Percentiles rank a stretch among this genome's conserved stretches.
phyloP scores from a whole-genome alignment of 2,113 vertebrate genomes.

The Choloepus hoffmanni region DNA sequence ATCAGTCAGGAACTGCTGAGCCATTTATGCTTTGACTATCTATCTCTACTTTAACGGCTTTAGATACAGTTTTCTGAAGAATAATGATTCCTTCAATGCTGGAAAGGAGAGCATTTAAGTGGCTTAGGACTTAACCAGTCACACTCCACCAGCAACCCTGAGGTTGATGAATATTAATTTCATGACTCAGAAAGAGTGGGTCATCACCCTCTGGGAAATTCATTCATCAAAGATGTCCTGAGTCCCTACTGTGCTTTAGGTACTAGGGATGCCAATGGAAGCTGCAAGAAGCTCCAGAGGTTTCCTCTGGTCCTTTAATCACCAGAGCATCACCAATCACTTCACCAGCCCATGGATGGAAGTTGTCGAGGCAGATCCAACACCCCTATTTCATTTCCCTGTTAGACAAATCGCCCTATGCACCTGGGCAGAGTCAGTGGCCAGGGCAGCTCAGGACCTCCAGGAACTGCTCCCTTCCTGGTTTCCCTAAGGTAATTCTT shows the following conservation, averaged over 20 bases:
- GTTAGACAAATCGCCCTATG: background rate
- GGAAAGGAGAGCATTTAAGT: background rate
- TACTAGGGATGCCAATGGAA: background rate
- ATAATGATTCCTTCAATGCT: background rate
- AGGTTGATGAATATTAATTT: background rate
- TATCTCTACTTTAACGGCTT: conserved; percentile 42
- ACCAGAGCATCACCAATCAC: background rate
- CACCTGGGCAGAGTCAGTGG: background rate
- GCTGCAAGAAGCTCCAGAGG: background rate
- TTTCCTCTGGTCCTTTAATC: background rate
- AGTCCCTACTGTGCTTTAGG: background rate
- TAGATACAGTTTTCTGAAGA: conserved; percentile 61
- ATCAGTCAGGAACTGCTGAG: background rate
- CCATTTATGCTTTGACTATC: conserved; percentile 55
- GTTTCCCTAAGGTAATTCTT: background rate
- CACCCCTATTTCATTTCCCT: background rate
- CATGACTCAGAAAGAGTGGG: background rate
- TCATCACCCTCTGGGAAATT: background rate
- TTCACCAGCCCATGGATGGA: background rate
- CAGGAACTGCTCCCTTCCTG: background rate
- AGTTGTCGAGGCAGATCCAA: background rate
- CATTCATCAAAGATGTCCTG: background rate
- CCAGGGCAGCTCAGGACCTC: background rate
- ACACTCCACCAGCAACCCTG: background rate
- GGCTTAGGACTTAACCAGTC: background rate